Conservation (phyloP, 2,797 vertebrate genomes). For the Hipposideros larvatus region DNA sequence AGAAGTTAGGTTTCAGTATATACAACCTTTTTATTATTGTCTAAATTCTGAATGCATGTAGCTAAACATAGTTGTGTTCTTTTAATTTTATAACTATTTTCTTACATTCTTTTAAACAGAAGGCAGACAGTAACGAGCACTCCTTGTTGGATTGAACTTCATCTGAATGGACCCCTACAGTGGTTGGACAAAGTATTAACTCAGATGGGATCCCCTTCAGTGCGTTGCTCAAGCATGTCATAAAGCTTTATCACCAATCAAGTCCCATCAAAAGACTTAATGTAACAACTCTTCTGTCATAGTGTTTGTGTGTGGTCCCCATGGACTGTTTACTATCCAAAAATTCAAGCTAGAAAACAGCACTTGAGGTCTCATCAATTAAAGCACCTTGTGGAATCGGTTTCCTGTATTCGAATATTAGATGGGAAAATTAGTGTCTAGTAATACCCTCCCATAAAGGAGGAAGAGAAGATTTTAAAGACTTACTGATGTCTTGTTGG, state of each 20-base stretch:
- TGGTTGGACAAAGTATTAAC: slow-evolving; percentile 99
- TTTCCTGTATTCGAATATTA: slow-evolving; percentile 93
- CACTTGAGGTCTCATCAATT: slow-evolving; percentile 97
- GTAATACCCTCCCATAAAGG: slow-evolving; percentile 89
- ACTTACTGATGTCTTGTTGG: slow-evolving; percentile 90
- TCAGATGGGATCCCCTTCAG: slow-evolving; percentile 99
- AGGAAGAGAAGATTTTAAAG: slow-evolving; percentile 89
- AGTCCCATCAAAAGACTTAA: slow-evolving; percentile 88
- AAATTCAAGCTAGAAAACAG: slow-evolving; percentile 90
- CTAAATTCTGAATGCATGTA: not conserved
- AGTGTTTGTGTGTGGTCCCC: slow-evolving; percentile 93
- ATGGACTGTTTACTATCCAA: slow-evolving; percentile 92
- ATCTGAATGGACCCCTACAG: slow-evolving; percentile 98
- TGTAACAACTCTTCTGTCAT: slow-evolving; percentile 92
- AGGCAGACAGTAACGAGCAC: slow-evolving; percentile 99
- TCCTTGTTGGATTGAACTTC: slow-evolving; percentile 99
- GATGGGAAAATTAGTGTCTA: slow-evolving; percentile 92
- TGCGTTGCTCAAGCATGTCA: slow-evolving; percentile 99
- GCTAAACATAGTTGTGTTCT: not conserved
- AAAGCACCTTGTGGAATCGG: slow-evolving; percentile 98
- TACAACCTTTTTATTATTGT: not conserved
- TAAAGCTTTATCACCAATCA: slow-evolving; percentile 87
- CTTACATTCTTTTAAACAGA: slow-evolving; percentile 86
- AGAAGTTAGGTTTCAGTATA: slow-evolving; percentile 29
- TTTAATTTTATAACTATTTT: slow-evolving; percentile 34